phyloP scores from a whole-genome alignment of 2,113 vertebrate species.

The Hystrix brachyura region DNA sequence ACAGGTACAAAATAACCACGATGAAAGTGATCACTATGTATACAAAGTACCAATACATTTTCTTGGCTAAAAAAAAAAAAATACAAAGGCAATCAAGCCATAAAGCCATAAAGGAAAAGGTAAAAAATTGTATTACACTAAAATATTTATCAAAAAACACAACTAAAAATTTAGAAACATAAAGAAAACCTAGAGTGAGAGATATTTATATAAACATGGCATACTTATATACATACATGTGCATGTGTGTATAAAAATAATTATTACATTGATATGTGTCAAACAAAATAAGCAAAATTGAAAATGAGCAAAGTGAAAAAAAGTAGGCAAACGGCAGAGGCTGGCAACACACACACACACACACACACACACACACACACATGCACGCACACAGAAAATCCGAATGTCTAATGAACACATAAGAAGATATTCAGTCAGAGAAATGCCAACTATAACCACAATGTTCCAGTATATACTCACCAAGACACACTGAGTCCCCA shows the following conservation, averaged over 20 bases:
- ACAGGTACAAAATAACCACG: no score
- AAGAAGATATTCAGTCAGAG: background rate
- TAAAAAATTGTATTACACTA: background rate
- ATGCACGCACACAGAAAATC: background rate
- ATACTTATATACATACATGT: background rate
- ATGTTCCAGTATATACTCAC: background rate
- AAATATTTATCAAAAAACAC: background rate
- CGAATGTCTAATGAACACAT: background rate
- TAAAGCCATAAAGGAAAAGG: constrained; percentile 24
- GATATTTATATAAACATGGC: background rate
- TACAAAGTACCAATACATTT: no score
- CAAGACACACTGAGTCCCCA: background rate
- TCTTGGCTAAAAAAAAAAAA: no score
- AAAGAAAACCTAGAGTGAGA: background rate
- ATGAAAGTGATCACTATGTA: no score
- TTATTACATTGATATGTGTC: background rate
- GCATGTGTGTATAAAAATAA: no score
- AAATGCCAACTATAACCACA: background rate
- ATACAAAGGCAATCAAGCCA: background rate
- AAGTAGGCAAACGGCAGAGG: background rate
- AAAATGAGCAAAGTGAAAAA: background rate
- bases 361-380: background rate
- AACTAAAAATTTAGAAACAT: background rate
- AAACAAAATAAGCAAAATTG: background rate
- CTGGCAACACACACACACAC: background rate